Conservation (phyloP, 2,888 invertebrate genomes). For the Chalcis sispes region DNA sequence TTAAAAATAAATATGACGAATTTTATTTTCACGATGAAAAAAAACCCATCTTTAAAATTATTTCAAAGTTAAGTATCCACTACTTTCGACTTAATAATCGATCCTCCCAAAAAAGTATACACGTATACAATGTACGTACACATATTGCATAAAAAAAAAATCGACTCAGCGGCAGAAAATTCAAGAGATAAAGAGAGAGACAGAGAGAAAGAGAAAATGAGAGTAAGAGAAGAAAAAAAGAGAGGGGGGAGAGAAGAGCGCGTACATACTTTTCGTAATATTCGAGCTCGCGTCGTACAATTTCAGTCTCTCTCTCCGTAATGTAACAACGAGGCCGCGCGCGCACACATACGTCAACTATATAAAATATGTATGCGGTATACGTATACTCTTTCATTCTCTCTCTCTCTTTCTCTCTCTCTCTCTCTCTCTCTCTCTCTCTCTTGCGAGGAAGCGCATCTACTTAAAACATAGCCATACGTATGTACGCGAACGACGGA, state of each 20-base stretch:
- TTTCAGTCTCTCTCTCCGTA: slow-evolving; percentile 53
- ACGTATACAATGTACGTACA: too few species aligned
- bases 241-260: neutral
- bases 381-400: slow-evolving; percentile 22
- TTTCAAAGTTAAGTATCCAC: too few species aligned
- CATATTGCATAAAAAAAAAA: slow-evolving; percentile 14
- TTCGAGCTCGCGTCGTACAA: slow-evolving; percentile 39
- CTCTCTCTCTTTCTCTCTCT: slow-evolving; percentile 21
- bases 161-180: neutral
- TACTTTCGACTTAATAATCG: too few species aligned
- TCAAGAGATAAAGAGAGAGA: slow-evolving; percentile 6
- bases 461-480: too few species aligned
- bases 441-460: neutral
- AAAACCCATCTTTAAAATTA: too few species aligned
- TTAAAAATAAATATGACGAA: too few species aligned
- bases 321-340: slow-evolving; percentile 39
- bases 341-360: slow-evolving; percentile 6
- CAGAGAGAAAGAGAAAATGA: neutral
- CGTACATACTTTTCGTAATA: neutral
- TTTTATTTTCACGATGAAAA: too few species aligned
- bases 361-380: slow-evolving; percentile 37
- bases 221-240: neutral
- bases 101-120: too few species aligned
- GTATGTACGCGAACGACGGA: neutral
- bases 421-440: slow-evolving; percentile 28